Evolutionary conservation across 1,140 invertebrate genomes (phyloP), one percentile per base, ranked within the genome.

Genomic region (Drosophila trapezifrons): DNA sequence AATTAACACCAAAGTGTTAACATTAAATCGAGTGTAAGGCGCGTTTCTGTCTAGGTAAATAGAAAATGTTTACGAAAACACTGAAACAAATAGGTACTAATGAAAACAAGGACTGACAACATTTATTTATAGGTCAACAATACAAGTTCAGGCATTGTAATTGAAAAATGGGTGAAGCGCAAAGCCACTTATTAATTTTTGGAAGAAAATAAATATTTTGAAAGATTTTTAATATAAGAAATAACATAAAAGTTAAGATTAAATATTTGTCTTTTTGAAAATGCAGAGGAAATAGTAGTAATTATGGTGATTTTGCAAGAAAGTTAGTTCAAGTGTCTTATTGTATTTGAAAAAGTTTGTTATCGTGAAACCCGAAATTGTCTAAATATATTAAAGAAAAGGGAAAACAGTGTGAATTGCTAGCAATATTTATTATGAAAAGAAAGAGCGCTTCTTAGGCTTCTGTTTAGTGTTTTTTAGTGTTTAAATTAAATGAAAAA

Each of bases 1-100:
- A 15, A 49, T 57, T 71, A 54, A 49, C 73, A 59, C 47, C 27
- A 42, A 38, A 12, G 62, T 76, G 73, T 37, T 38, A 55, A 69
- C 43, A 59, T 5, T 5, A 59, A 67, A 45, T 70, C 65, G 38
- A 46, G 20, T 46, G 32, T 32, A 22, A 18, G 38, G 40, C 43
- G 27, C 10, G 65, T 25, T 56, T 55, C 46, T 17, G 37, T 27
- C 43, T 18, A 47, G 25, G 65, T 40, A 57, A 71, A 71, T 49
- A 71, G 49, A 47, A 57, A 70, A 38, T 29, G 27, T 47, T 63
- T 47, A 63, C 59, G 9, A 22, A 35, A 25, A 42, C 35, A 43
- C 65, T 51, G 35, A 35, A 64, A 70, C 20, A 29, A 35, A 35
- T n/a, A n/a, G n/a, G n/a, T 52, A 13, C 0, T 18, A 18, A 5